phyloP scores from a whole-genome alignment of 1,140 invertebrate genomes.

The Aphis craccivora region DNA sequence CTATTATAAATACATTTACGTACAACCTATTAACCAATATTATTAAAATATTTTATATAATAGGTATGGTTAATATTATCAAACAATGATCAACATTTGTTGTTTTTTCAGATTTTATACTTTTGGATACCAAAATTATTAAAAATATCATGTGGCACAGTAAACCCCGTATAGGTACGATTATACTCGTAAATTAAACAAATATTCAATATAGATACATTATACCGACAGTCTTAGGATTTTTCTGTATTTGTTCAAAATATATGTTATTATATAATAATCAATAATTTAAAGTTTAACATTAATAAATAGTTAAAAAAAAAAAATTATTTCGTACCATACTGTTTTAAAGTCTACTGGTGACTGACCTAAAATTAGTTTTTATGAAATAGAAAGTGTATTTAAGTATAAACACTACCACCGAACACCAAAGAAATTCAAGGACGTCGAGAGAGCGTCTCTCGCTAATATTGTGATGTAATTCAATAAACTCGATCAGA shows the following conservation, averaged over 20 bases:
- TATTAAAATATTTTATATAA: too few relatives aligned
- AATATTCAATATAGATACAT: not conserved
- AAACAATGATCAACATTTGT: not conserved
- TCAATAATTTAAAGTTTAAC: not conserved
- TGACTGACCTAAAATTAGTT: slow-evolving; percentile 44
- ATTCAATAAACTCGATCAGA: slow-evolving; percentile 34
- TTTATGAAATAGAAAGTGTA: slow-evolving; percentile 43
- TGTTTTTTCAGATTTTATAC: not conserved
- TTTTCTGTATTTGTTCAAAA: not conserved
- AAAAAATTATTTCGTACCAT: not conserved
- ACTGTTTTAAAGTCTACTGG: slow-evolving; percentile 10
- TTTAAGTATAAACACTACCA: slow-evolving; percentile 13
- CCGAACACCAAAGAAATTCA: slow-evolving; percentile 18
- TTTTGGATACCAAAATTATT: not conserved
- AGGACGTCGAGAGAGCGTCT: slow-evolving; percentile 30
- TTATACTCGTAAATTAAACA: not conserved
- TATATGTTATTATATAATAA: not conserved
- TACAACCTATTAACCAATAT: too few relatives aligned
- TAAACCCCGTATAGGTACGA: not conserved
- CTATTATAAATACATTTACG: not conserved
- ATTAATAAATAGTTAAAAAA: not conserved
- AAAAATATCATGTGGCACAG: not conserved
- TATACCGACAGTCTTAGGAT: not conserved
- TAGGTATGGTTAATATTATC: too few relatives aligned
- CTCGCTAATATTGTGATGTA: slow-evolving; percentile 8